phyloP scores from a whole-genome alignment of 2,888 invertebrate genomes.

The Syritta pipiens region DNA sequence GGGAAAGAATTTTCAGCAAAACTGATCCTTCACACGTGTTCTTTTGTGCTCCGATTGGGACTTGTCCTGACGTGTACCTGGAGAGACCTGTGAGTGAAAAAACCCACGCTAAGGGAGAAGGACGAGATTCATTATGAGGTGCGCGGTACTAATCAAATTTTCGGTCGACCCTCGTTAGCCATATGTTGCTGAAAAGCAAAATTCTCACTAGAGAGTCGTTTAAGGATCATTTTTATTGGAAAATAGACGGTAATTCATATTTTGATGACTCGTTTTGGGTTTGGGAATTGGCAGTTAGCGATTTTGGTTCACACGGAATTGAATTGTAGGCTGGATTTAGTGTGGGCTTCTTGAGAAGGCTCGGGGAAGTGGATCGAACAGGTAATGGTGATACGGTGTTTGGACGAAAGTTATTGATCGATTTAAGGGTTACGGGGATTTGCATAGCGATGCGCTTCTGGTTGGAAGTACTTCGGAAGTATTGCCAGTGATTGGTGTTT shows the following conservation, averaged over 20 bases:
- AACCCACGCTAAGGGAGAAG: slow-evolving; percentile 33
- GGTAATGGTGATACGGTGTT: no score
- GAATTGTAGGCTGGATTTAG: no score
- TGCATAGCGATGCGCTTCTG: no score
- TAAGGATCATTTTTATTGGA: slow-evolving; percentile 28
- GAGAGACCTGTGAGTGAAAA: slow-evolving; percentile 50
- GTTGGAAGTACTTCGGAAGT: no score
- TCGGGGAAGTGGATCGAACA: no score
- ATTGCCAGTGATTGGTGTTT: no score
- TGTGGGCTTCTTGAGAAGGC: no score
- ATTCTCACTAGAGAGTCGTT: slow-evolving; percentile 53
- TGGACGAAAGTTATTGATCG: no score
- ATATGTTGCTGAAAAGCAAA: slow-evolving; percentile 73
- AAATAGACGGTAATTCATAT: slow-evolving; percentile 9
- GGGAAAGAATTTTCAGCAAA: slow-evolving; percentile 49
- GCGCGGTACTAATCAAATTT: slow-evolving; percentile 29
- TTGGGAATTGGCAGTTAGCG: neutral
- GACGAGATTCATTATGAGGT: neutral
- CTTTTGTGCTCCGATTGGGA: no score
- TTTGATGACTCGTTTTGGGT: slow-evolving; percentile 36
- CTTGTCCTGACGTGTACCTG: slow-evolving; percentile 8
- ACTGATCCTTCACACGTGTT: no score
- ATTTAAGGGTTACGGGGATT: no score
- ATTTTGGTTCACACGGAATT: neutral
- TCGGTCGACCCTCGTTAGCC: slow-evolving; percentile 75